A percentile compares a stretch with the other conserved stretches of the same genome.
Conservation (phyloP, 2,113 vertebrate species). For the Tetrao urogallus region DNA sequence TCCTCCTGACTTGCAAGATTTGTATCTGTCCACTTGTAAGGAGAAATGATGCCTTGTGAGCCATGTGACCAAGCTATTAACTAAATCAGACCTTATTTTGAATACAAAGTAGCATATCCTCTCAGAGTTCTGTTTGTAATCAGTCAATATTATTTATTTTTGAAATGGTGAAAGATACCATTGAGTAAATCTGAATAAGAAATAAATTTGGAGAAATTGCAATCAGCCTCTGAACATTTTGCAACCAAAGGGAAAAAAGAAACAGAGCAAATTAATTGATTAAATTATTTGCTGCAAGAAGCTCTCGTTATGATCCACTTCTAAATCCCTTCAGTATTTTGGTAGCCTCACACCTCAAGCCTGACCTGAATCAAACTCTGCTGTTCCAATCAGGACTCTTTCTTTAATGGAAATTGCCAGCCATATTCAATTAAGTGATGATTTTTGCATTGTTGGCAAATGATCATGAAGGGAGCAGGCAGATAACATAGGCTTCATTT, state of each 20-base stretch:
- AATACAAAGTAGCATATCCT: slow-evolving; percentile 13
- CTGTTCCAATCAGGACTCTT: slow-evolving; percentile 18
- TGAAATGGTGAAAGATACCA: slow-evolving; percentile 21
- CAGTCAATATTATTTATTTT: slow-evolving; percentile 60
- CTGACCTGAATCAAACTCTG: slow-evolving; percentile 41
- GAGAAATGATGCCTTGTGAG: neutral
- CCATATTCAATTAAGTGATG: neutral
- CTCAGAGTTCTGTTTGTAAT: slow-evolving; percentile 17
- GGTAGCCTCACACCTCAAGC: neutral
- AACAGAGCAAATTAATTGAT: slow-evolving; percentile 31
- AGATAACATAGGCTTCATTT: slow-evolving; percentile 35
- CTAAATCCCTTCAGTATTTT: neutral
- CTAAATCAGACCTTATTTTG: slow-evolving; percentile 45
- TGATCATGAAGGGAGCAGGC: neutral
- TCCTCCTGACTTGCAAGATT: neutral
- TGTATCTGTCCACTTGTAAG: neutral
- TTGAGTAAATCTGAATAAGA: slow-evolving; percentile 52
- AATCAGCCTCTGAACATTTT: slow-evolving; percentile 38
- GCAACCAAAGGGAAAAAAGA: slow-evolving; percentile 33
- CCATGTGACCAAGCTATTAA: slow-evolving; percentile 11
- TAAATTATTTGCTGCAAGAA: slow-evolving; percentile 35
- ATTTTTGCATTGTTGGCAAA: neutral
- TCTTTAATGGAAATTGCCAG: neutral
- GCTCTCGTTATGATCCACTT: neutral
- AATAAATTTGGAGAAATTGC: slow-evolving; percentile 39